Evolutionary conservation across 2,888 invertebrate genomes (phyloP).

Genomic region (Congeria kusceri): DNA sequence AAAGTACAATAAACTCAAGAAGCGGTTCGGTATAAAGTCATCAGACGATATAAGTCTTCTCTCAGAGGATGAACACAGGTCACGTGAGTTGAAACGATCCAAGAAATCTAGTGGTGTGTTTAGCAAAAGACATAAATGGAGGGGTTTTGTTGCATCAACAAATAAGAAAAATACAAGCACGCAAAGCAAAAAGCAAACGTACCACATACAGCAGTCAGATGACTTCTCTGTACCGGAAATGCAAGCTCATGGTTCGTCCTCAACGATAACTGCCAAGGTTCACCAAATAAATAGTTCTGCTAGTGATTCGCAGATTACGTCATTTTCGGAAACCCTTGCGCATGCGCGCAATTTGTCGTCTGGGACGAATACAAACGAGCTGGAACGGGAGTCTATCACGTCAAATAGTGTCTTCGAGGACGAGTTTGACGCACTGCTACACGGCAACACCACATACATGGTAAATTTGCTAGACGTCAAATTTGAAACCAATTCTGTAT

Average conservation of each 20-base stretch:
- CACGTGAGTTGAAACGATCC: slow-evolving; percentile 69
- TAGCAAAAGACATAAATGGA: slow-evolving; percentile 62
- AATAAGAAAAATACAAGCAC: slow-evolving; percentile 14
- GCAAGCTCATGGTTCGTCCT: not conserved
- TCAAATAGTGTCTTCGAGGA: not conserved
- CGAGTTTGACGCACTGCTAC: slow-evolving; percentile 1
- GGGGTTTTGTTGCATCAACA: slow-evolving; percentile 15
- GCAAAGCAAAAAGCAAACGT: slow-evolving; percentile 10
- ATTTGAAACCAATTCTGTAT: no score
- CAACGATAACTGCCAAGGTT: not conserved
- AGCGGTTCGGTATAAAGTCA: slow-evolving; percentile 60
- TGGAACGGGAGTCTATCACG: not conserved
- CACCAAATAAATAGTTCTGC: slow-evolving; percentile 19
- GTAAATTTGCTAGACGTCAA: no score
- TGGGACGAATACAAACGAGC: slow-evolving; percentile 38
- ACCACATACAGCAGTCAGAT: not conserved
- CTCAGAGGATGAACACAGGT: slow-evolving; percentile 62
- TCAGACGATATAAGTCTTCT: slow-evolving; percentile 55
- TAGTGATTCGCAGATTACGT: slow-evolving; percentile 57
- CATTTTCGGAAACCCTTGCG: slow-evolving; percentile 46
- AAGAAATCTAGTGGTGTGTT: slow-evolving; percentile 61
- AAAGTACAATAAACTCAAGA: slow-evolving; percentile 64
- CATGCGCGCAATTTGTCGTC: slow-evolving; percentile 2
- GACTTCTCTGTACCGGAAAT: slow-evolving; percentile 6
- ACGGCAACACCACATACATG: slow-evolving; percentile 1